Base-by-base conservation (phyloP, 1,140 invertebrate species). In the Lucilia sericata region DNA sequence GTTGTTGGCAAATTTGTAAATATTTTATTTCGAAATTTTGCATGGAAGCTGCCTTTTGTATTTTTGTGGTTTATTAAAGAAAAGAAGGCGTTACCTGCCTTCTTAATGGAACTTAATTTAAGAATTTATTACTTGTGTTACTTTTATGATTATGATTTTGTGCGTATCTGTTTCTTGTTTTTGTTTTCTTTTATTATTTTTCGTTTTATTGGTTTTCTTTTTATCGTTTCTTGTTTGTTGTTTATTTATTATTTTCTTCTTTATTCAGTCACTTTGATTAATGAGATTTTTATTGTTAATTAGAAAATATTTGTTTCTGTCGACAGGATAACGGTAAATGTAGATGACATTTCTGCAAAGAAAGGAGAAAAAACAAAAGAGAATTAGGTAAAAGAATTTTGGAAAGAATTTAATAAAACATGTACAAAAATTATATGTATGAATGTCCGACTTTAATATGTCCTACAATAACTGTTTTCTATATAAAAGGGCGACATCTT, bases 1-100 rank as follows among this genome's bases (percentile, higher is more conserved):
- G 76, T 80, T 80, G 76, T 80, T 21, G 76, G 42, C 65, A 70
- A 70, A 21, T 12, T 70, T 70, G 65, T 21, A 70, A 70, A 70
- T 70, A 70, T 25, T 25, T 70, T 70, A 21, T 70, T 70, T 70
- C 19, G 21, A 70, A 70, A 21, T 70, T 70, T 70, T 21, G n/a
- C 65, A 70, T 70, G 9, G 65, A 70, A 42, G 42, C 42, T 42
- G 42, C 42, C 42, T 42, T 42, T 30, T 30, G 25, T 42, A 36
- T 36, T 36, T 42, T 7, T 8, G 5, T 3, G 2, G 42, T 70
- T 30, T 30, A 30, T 30, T 30, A 30, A 30, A 2, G 51, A 14
- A n/a, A 55, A 55, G 17, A 17, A 55, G 51, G 51, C 51, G 51
- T 0, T 17, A 14, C 5, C 7, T 14, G 5, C 5, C 51, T 55